Evolutionary conservation across 2,797 vertebrate genomes (phyloP), one percentile per base, ranked within the genome.

Genomic region (Botia kubotai): DNA sequence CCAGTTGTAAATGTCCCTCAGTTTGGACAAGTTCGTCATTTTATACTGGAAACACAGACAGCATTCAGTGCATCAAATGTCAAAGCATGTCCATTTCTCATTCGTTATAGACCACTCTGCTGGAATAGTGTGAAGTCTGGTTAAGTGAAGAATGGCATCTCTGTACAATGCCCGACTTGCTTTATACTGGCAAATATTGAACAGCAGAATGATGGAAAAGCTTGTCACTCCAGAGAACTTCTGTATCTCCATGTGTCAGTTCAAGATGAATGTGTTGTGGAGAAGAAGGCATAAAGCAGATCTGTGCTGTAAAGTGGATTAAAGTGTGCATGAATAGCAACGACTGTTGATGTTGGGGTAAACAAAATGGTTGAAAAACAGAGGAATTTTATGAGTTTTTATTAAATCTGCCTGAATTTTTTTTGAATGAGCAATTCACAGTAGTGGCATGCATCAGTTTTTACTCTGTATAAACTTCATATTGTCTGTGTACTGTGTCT

Each of bases 141-240:
- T 93, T 91, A 91, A 90, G 87, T 87, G 86, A 91, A 86, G 91
- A 87, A 94, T 94, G 93, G 94, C 93, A 94, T 93, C 91, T 89
- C 90, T 88, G 91, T 92, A 89, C 89, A 93, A 90, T 89, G 84
- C 89, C 75, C 1, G 16, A 17, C 33, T 72, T 74, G 75, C 74
- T 19, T 55, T 46, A 75, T 75, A 39, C 19, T 72, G 7, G 74
- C 80, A 75, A 78, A 53, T 67, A 68, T 68, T 83, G 46, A 75
- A 73, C 21, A 4, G 33, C 21, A 16, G 77, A 33, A 65, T 79
- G 77, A 79, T 72, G 58, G 77, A 79, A 63, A 72, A 72, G 77
- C 69, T 39, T 55, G 69, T 78, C 76, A 78, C 23, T 60, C 67
- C 75, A 70, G 53, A 63, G 77, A 52, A 63, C 77, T 71, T 72